Evolutionary conservation across 2,797 vertebrate genomes (phyloP), one percentile per base, ranked within the genome.

Genomic region (Poeciliopsis infans): DNA sequence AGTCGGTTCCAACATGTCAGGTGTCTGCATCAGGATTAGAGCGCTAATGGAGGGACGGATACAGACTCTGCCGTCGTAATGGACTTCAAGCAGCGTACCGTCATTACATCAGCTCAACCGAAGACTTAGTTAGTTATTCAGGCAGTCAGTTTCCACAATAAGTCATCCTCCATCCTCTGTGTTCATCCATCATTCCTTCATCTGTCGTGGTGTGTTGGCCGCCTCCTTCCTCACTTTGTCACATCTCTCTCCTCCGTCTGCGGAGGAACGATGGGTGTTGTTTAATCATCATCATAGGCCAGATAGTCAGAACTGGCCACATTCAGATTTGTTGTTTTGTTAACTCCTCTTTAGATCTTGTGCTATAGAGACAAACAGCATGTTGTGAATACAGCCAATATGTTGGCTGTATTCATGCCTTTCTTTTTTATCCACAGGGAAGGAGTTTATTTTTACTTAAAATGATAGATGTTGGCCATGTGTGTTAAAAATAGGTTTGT

Each of bases 1-100:
- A 85, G 78, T 79, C 91, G 93, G 93, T 93, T 90, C 33, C 81
- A 83, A 81, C 88, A 77, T 79, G 87, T 94, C 92, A 89, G 89
- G 89, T 89, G 84, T 85, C 57, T 81, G 87, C 87, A 82, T 86
- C 81, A 49, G 91, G 91, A 94, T 92, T 87, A 86, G 82, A 20
- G 64, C 75, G 78, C 81, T 85, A 89, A 92, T 83, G 83, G 82
- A 87, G 79, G 84, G 83, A 91, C 84, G 81, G 89, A 91, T 46
- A 49, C 86, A 85, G 90, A 76, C 83, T 78, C 78, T 79, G 78
- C 81, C 80, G 75, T 82, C 86, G 71, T 88, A 89, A 93, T 91
- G 88, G 87, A 45, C 85, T 85, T 82, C 33, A 77, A 84, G 82
- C 87, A 77, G 87, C 69, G 85, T 85, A 79, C 77, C 72, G 53